Evolutionary conservation across 2,888 invertebrate species (phyloP).

Genomic region (Mantis religiosa): DNA sequence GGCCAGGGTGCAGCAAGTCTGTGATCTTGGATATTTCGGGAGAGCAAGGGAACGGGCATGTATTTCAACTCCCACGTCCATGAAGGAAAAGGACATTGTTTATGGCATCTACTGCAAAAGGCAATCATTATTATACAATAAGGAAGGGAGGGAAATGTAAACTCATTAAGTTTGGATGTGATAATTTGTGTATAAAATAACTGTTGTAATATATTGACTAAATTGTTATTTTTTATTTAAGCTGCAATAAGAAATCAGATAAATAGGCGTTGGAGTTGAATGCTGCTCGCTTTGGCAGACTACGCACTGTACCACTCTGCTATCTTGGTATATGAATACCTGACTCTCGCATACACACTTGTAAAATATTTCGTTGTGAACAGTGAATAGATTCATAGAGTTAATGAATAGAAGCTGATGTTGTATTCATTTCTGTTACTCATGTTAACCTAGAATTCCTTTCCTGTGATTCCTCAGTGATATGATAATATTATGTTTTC

Average conservation of each 20-base stretch:
- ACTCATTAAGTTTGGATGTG: not conserved
- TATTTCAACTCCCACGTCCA: not conserved
- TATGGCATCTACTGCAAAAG: not conserved
- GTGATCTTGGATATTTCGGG: constrained; percentile 14
- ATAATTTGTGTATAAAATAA: not conserved
- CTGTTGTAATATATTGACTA: not conserved
- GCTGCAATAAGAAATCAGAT: not conserved
- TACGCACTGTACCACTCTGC: constrained; percentile 27
- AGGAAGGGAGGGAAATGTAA: not conserved
- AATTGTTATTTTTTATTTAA: not conserved
- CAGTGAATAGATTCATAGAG: constrained; percentile 33
- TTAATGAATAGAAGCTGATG: constrained; percentile 30
- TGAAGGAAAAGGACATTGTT: not conserved
- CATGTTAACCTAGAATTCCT: not conserved
- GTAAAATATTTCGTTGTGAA: constrained; percentile 32
- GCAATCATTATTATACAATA: not conserved
- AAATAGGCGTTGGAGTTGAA: not conserved
- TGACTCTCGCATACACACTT: constrained; percentile 24
- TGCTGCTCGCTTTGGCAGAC: constrained; percentile 1
- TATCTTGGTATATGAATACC: constrained; percentile 9
- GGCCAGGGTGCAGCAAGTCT: constrained; percentile 11
- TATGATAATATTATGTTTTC: no score
- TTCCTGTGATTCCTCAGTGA: not conserved
- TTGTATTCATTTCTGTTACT: constrained; percentile 18
- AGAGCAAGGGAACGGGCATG: not conserved